These are phyloP conservation scores for Myathropa florea DNA, from an alignment of 2,888 invertebrate species.

Conservation along the genomic window DNA sequence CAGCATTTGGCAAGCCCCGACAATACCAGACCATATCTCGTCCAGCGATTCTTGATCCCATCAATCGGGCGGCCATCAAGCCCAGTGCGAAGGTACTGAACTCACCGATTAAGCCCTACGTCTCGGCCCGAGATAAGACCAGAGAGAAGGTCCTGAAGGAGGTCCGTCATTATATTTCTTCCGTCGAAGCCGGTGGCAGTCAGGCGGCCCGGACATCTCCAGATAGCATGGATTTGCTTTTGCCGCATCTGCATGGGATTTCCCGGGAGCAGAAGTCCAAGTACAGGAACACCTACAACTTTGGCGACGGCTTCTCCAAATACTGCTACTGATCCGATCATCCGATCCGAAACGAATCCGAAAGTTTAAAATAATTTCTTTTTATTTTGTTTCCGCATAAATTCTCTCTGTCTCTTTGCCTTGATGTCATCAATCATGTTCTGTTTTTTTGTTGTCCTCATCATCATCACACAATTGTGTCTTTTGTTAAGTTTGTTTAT, in stretches of 20 bases:
- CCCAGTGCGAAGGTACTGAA: slow-evolving; percentile 83
- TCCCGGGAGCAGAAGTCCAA: slow-evolving; percentile 52
- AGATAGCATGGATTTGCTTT: slow-evolving; percentile 85
- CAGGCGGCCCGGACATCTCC: slow-evolving; percentile 83
- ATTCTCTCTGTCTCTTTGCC: neutral
- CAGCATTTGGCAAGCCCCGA: slow-evolving; percentile 88
- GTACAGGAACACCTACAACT: slow-evolving; percentile 58
- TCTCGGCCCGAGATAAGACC: slow-evolving; percentile 86
- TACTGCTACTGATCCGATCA: slow-evolving; percentile 58
- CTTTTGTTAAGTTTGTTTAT: slow-evolving; percentile 33
- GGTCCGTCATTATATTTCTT: slow-evolving; percentile 83
- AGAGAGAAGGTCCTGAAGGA: slow-evolving; percentile 84
- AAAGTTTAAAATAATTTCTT: neutral
- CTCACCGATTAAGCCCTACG: slow-evolving; percentile 85
- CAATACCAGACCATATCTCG: slow-evolving; percentile 74
- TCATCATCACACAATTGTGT: neutral
- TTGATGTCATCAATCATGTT: neutral
- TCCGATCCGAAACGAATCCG: slow-evolving; percentile 11
- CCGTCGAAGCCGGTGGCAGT: slow-evolving; percentile 83
- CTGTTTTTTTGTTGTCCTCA: neutral
- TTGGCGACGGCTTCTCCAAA: slow-evolving; percentile 60
- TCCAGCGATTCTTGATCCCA: slow-evolving; percentile 81
- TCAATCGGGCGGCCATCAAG: slow-evolving; percentile 84
- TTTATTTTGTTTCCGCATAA: neutral
- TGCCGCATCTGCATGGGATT: slow-evolving; percentile 84